Evolutionary conservation across 37 sponge, comb jelly and placozoan genomes (phyloP), one percentile per base, ranked within the genome.

Genomic region (Eunapius fragilis): DNA sequence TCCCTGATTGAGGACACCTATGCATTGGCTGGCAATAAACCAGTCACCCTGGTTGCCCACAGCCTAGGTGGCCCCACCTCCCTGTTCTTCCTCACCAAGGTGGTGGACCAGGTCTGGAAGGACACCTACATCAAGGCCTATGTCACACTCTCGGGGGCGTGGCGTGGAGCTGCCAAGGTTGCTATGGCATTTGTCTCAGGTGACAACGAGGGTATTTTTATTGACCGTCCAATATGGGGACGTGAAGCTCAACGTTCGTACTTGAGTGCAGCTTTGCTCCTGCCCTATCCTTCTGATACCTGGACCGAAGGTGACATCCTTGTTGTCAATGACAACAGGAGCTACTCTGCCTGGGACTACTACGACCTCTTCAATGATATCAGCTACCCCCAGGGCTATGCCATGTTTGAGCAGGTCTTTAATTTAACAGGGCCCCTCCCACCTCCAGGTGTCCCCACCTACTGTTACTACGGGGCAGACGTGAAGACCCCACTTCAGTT

Each of bases 1-100:
- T 34, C 67, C 25, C 86, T 97, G 68, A 89, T 97, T 35, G 98
- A 97, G 77, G 87, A 91, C 33, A 92, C 93, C n/a, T 99, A 95
- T 68, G 24, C 50, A 9, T 74, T 47, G 24, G 93, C 89, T 68
- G 77, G 74, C n/a, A 91, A 95, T 73, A 89, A 77, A 34, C 72
- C 41, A 36, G 93, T 99, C n/a, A 87, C 93, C 12, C 67, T 97
- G 13, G 79, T 99, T 24, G 84, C 86, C 32, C 97, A 99, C 85
- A 97, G 97, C 80, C 85, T 97, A 85, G 99, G 99, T 0, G 84
- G 92, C 23, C 93, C 91, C 49, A 75, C 84, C 27, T 58, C 85
- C 6, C 92, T 98, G 28, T 94, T 93, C 89, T 96, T 98, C 88
- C 87, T 98, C 35, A 92, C 86, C 17, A 77, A 94, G 78, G 72